A percentile compares a stretch with the other conserved stretches of the same genome.
Conservation (phyloP, 1,140 invertebrate genomes). For the Chironomus tepperi region DNA sequence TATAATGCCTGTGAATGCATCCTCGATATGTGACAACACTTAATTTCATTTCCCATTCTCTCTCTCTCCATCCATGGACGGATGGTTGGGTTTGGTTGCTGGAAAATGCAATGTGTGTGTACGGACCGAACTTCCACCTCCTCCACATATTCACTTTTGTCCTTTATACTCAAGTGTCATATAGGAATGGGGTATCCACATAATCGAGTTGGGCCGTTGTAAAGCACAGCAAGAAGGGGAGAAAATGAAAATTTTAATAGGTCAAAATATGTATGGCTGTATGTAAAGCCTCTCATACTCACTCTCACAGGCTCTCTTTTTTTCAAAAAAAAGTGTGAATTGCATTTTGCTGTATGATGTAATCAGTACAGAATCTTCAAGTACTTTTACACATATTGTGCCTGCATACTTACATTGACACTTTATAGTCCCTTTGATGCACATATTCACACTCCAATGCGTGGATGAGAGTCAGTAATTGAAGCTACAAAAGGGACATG, state of each 20-base stretch:
- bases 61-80: background rate
- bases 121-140: background rate
- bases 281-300: background rate
- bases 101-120: background rate
- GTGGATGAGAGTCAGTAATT: background rate
- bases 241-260: background rate
- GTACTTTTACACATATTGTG: background rate
- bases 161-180: too few relatives aligned
- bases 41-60: background rate
- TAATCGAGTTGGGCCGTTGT: background rate
- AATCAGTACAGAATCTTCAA: background rate
- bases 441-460: background rate
- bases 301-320: background rate
- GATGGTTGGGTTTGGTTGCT: background rate
- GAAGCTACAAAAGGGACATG: background rate
- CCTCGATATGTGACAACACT: conserved; percentile 1
- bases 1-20: background rate
- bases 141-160: too few relatives aligned
- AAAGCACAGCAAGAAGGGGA: background rate
- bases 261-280: background rate
- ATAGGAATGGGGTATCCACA: background rate
- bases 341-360: conserved; percentile 1
- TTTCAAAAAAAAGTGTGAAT: background rate
- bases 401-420: background rate
- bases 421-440: background rate